These are phyloP conservation scores for Oncorhynchus masou DNA, from an alignment of 2,113 vertebrate species.

Conservation along the genomic window DNA sequence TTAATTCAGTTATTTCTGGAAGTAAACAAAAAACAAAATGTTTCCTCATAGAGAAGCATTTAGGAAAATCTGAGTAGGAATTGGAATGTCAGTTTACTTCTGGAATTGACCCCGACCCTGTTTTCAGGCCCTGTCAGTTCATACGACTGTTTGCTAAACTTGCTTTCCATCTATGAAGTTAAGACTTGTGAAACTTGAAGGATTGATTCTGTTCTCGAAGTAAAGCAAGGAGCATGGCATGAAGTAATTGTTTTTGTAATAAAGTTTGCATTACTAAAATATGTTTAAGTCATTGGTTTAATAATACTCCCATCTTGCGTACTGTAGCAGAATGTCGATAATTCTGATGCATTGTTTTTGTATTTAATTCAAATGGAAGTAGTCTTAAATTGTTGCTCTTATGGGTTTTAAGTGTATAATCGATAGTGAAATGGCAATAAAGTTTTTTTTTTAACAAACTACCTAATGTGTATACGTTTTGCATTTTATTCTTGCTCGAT, in stretches of 20 bases:
- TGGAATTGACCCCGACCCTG: background rate
- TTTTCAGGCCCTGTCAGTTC: background rate
- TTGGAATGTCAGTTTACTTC: too few relatives aligned
- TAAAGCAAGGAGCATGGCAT: conserved; percentile 83
- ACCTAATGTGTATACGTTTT: background rate
- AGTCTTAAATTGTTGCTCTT: conserved; percentile 59
- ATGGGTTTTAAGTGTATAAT: conserved; percentile 61
- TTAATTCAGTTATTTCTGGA: too few relatives aligned
- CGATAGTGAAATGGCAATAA: conserved; percentile 72
- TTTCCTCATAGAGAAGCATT: too few relatives aligned
- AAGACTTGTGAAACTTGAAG: conserved; percentile 75
- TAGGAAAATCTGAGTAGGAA: too few relatives aligned
- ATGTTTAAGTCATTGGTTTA: conserved; percentile 40
- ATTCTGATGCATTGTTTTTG: conserved; percentile 51
- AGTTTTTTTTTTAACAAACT: conserved; percentile 65
- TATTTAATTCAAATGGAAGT: conserved; percentile 60
- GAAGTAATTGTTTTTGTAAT: conserved; percentile 93
- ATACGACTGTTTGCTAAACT: conserved; percentile 15
- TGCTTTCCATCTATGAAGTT: conserved; percentile 49
- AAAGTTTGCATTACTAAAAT: conserved; percentile 87
- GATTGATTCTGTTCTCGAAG: conserved; percentile 81
- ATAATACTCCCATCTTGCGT: too few relatives aligned
- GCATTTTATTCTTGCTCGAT: background rate
- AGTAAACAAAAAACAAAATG: too few relatives aligned
- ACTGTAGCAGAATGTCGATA: conserved; percentile 45